phyloP scores from a whole-genome alignment of 1,140 invertebrate species.

The Zelostemma sp. region DNA sequence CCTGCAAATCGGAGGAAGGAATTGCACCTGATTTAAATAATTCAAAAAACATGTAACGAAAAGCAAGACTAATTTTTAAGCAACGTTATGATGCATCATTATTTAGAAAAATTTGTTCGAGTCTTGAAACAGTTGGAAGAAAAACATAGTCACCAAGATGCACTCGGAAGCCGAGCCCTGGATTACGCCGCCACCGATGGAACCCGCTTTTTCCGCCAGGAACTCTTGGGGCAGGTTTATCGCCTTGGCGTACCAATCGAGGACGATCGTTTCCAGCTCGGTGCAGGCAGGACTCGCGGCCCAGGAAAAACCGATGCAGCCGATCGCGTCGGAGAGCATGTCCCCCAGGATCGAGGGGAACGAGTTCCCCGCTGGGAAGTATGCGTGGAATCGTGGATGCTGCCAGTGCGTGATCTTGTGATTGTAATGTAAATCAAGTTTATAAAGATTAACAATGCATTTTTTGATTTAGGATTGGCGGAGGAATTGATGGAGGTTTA shows the following conservation, averaged over 20 bases:
- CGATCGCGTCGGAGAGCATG: conserved; percentile 92
- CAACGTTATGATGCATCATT: too few species aligned
- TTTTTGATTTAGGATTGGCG: too few species aligned
- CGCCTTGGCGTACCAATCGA: conserved; percentile 76
- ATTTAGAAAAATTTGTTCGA: too few species aligned
- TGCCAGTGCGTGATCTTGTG: conserved; percentile 98
- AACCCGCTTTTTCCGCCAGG: conserved; percentile 68
- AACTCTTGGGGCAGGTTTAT: conserved; percentile 72
- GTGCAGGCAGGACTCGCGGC: conserved; percentile 88
- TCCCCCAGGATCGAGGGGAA: conserved; percentile 95
- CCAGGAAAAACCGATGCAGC: conserved; percentile 96
- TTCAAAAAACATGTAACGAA: conserved; percentile 76
- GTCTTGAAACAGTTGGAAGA: too few species aligned
- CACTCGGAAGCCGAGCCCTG: conserved; percentile 98
- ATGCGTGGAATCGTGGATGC: conserved; percentile 95
- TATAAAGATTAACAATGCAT: not conserved
- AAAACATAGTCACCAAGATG: too few species aligned
- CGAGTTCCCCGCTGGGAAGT: conserved; percentile 95
- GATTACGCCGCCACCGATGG: conserved; percentile 77
- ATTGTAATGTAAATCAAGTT: conserved; percentile 10
- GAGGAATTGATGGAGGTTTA: too few species aligned
- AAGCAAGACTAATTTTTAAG: too few species aligned
- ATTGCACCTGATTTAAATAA: too few species aligned
- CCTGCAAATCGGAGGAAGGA: too few species aligned
- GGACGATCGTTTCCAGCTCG: conserved; percentile 85